These are phyloP conservation scores for Heliconius ismenius DNA, from an alignment of 2,888 invertebrate genomes.

Conservation along the genomic window DNA sequence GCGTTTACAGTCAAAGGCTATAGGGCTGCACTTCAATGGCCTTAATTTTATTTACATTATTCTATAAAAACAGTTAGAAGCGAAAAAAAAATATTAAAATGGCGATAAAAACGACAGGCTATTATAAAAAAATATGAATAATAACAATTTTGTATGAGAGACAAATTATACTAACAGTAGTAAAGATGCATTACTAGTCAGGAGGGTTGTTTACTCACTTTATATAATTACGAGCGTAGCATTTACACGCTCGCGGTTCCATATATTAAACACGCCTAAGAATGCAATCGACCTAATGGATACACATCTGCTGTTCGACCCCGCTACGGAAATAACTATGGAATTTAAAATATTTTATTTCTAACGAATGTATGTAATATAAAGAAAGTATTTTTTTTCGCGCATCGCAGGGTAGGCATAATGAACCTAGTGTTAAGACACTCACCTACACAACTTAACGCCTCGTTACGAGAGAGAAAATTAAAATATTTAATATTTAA, in stretches of 20 bases:
- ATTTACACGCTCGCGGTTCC: slow-evolving; percentile 31
- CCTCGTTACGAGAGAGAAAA: no score
- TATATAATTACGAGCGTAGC: slow-evolving; percentile 35
- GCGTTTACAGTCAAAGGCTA: background rate
- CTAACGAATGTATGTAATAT: background rate
- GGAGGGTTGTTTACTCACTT: slow-evolving; percentile 22
- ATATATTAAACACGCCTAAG: slow-evolving; percentile 30
- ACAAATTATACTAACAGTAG: background rate
- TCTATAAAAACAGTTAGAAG: background rate
- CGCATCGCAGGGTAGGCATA: no score
- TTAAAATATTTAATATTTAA: no score
- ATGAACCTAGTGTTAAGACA: background rate
- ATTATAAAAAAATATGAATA: slow-evolving; percentile 1
- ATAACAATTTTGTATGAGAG: background rate
- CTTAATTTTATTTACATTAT: background rate
- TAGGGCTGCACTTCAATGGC: background rate
- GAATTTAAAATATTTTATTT: slow-evolving; percentile 16
- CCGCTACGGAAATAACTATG: slow-evolving; percentile 17
- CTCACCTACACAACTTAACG: no score
- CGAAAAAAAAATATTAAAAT: background rate
- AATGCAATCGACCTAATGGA: slow-evolving; percentile 35
- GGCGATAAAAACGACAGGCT: background rate
- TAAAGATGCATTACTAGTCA: background rate
- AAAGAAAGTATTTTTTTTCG: background rate
- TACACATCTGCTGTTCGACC: slow-evolving; percentile 28